Percentiles rank a stretch among this genome's conserved stretches.
These are phyloP conservation scores for Acanthosepion esculentum DNA, from an alignment of 2,888 invertebrate species.

Conservation along the genomic window DNA sequence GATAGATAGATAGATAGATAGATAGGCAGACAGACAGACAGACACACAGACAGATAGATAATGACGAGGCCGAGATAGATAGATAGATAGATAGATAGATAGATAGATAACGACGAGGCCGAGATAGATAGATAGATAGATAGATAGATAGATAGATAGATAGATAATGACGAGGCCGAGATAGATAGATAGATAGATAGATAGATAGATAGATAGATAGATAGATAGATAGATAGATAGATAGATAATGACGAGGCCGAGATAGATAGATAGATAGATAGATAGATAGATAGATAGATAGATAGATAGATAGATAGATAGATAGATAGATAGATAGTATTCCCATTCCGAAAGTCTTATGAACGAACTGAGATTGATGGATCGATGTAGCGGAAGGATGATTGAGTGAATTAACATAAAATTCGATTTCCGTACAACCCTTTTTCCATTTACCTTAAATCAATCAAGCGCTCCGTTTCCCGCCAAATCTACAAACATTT, in stretches of 20 bases:
- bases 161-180: too few species aligned
- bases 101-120: too few species aligned
- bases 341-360: not conserved
- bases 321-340: not conserved
- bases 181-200: not conserved
- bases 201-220: not conserved
- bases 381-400: not conserved
- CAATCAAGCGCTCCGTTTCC: not conserved
- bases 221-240: too few species aligned
- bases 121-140: not conserved
- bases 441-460: not conserved
- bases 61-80: too few species aligned
- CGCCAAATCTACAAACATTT: conserved; percentile 33
- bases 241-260: too few species aligned
- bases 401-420: conserved; percentile 33
- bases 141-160: not conserved
- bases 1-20: not conserved
- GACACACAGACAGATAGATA: too few species aligned
- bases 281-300: too few species aligned
- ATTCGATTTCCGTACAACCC: not conserved
- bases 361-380: not conserved
- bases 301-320: too few species aligned
- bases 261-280: not conserved
- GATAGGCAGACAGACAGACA: too few species aligned
- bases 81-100: not conserved